Percentiles rank a stretch among this genome's conserved stretches.
These are phyloP conservation scores for Andrena cerasifolii DNA, from an alignment of 1,140 invertebrate genomes.

Conservation along the genomic window DNA sequence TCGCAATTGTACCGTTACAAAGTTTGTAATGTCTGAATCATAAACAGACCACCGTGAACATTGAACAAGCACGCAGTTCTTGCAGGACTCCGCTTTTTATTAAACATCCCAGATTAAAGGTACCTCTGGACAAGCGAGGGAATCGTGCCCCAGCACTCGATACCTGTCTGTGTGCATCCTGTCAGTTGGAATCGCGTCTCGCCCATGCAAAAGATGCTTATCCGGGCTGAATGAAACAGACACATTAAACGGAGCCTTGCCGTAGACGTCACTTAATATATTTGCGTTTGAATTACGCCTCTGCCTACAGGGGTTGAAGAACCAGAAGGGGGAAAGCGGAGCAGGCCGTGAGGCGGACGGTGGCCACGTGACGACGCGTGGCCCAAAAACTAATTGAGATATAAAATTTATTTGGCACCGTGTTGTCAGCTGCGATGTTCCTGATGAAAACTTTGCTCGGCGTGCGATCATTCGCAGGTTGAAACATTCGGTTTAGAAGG, in stretches of 20 bases:
- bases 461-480: not conserved
- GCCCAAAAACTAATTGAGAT: slow-evolving; percentile 80
- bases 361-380: slow-evolving; percentile 78
- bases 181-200: slow-evolving; percentile 45
- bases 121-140: not conserved
- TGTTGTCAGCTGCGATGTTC: slow-evolving; percentile 69
- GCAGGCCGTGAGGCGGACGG: slow-evolving; percentile 48
- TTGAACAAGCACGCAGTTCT: too few species aligned
- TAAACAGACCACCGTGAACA: too few species aligned
- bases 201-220: slow-evolving; percentile 58
- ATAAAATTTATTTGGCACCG: slow-evolving; percentile 78
- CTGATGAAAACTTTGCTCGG: slow-evolving; percentile 28
- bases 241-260: slow-evolving; percentile 56
- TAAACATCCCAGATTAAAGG: not conserved
- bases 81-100: not conserved
- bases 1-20: not conserved
- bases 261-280: slow-evolving; percentile 71
- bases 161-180: slow-evolving; percentile 22
- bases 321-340: not conserved
- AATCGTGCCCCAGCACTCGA: slow-evolving; percentile 16
- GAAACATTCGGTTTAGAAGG: not conserved
- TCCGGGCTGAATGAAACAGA: slow-evolving; percentile 59
- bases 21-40: too few species aligned
- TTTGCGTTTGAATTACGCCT: slow-evolving; percentile 76
- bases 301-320: slow-evolving; percentile 19